Evolutionary conservation across 2,797 vertebrate genomes (phyloP).

Genomic region (Phrynocephalus forsythii): DNA sequence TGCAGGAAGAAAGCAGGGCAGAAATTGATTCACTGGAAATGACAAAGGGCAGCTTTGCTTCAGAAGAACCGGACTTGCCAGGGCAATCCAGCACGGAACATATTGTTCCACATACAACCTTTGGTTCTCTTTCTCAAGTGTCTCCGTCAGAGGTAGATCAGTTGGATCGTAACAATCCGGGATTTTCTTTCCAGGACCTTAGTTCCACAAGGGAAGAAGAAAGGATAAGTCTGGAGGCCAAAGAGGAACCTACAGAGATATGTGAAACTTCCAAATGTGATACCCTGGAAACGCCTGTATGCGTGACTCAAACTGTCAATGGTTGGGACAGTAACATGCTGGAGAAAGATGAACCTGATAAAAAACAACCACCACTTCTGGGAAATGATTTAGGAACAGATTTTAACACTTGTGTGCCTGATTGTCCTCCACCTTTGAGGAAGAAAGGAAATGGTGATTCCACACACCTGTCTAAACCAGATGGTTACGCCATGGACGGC

Average conservation of each 20-base stretch:
- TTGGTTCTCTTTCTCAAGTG: slow-evolving; percentile 45
- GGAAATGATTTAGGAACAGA: not conserved
- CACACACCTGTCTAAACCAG: slow-evolving; percentile 53
- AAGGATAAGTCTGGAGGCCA: not conserved
- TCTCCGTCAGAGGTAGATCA: slow-evolving; percentile 43
- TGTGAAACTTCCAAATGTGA: slow-evolving; percentile 45
- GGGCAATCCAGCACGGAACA: slow-evolving; percentile 34
- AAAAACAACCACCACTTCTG: slow-evolving; percentile 48
- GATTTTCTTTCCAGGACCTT: slow-evolving; percentile 57
- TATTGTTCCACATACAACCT: slow-evolving; percentile 29
- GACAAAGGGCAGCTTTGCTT: slow-evolving; percentile 39
- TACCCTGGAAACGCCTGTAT: slow-evolving; percentile 25
- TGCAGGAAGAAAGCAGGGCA: slow-evolving; percentile 31
- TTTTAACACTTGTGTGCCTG: slow-evolving; percentile 34
- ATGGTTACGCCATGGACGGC: slow-evolving; percentile 50
- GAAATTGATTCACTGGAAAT: slow-evolving; percentile 50
- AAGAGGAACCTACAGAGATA: slow-evolving; percentile 19
- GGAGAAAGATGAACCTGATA: slow-evolving; percentile 32
- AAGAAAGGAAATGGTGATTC: slow-evolving; percentile 52
- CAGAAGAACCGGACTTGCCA: slow-evolving; percentile 44
- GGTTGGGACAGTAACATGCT: slow-evolving; percentile 53
- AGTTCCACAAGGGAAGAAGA: slow-evolving; percentile 55
- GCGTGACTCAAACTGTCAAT: slow-evolving; percentile 34
- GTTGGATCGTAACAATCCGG: slow-evolving; percentile 40
- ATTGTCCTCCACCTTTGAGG: slow-evolving; percentile 22